Base-by-base conservation (phyloP, 2,888 invertebrate species). In the Argyra leucocephala region DNA sequence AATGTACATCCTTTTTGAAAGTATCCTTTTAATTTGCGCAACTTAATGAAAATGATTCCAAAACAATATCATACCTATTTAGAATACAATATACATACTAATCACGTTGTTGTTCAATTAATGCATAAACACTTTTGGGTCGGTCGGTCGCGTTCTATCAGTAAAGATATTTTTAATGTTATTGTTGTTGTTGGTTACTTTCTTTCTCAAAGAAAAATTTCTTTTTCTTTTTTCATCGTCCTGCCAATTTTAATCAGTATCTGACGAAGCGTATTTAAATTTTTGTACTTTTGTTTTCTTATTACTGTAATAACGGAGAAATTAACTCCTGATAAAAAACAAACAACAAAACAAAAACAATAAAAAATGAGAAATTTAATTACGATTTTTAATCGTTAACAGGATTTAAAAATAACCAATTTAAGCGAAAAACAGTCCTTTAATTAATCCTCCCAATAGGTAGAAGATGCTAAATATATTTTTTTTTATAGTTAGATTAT, bases 381-480 rank as follows among this genome's bases (percentile, higher is more conserved):
- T 59, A 59, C 59, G 23, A 59, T 59, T 59, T 59, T 59, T 59
- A 22, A 23, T 18, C 59, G 59, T 59, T 59, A 59, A 59, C 59
- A 59, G 59, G 59, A 59, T 59, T 59, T 23, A 59, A 59, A 48
- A 59, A 59, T 23, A 23, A 59, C 59, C 59, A 59, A 59, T 59
- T 24, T 23, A 59, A 59, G 23, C 23, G 59, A 23, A 59, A 23
- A 59, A 23, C 12, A 48, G 48, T 15, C 48, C 48, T 23, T 23
- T 59, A 59, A 59, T 59, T 59, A 59, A 59, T 59, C 59, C 59
- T 59, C 59, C 23, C 59, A 59, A 59, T 59, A 59, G 59, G 59
- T 59, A 59, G 23, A 59, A 23, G n/a, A 59, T 6, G 15, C 15
- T 48, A 18, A 48, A 48, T 48, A 48, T 48, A 9, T 31, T 31